Evolutionary conservation across 2,113 vertebrate species (phyloP).

Genomic region (Speoplatyrhinus poulsoni): DNA sequence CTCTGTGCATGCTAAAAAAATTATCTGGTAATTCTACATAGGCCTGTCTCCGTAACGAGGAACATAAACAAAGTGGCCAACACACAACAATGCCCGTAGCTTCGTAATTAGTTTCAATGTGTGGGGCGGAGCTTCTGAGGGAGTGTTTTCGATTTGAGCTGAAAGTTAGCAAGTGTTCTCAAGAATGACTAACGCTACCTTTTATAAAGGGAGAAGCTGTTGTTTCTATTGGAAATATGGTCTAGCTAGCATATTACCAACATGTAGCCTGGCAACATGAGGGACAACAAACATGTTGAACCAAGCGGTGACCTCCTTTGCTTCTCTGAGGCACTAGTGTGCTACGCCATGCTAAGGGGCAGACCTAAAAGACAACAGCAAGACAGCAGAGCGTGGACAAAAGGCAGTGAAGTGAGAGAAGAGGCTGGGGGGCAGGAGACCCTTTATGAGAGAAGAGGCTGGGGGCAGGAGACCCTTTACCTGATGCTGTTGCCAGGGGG

Average conservation of each 20-base stretch:
- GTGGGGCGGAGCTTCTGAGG: neutral
- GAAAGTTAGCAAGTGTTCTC: too few species aligned
- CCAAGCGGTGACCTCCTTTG: slow-evolving; percentile 19
- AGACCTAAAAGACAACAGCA: too few species aligned
- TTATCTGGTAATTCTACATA: too few species aligned
- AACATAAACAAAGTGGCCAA: too few species aligned
- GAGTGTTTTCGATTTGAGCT: too few species aligned
- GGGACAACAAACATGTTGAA: slow-evolving; percentile 13
- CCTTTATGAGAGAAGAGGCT: slow-evolving; percentile 80
- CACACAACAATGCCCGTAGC: too few species aligned
- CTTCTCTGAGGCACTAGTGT: neutral
- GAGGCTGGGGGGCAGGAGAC: slow-evolving; percentile 60
- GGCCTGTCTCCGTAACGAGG: too few species aligned
- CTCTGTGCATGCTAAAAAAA: too few species aligned
- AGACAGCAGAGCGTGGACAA: slow-evolving; percentile 6
- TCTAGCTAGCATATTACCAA: neutral
- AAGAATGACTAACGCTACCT: neutral
- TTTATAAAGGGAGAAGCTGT: slow-evolving; percentile 4
- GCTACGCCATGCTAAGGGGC: neutral
- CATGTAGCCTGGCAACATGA: slow-evolving; percentile 37
- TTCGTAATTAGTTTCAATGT: too few species aligned
- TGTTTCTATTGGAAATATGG: neutral
- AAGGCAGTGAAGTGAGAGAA: slow-evolving; percentile 48
- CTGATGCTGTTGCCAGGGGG: slow-evolving; percentile 99
- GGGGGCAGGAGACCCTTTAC: slow-evolving; percentile 85